These are phyloP conservation scores for Luffia ferchaultella DNA, from an alignment of 2,888 invertebrate species.

Conservation along the genomic window DNA sequence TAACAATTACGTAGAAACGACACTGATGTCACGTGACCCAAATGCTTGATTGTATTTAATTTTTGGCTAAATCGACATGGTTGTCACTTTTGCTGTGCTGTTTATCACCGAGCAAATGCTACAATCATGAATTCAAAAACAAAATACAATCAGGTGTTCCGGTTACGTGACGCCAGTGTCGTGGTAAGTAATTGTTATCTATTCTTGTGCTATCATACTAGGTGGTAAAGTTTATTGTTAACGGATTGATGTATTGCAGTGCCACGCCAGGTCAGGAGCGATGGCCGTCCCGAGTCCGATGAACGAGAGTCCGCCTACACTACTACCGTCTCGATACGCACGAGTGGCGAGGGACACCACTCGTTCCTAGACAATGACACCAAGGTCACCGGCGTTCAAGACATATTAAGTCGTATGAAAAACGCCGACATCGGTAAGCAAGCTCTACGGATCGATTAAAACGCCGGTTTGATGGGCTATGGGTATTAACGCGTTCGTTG, in stretches of 20 bases:
- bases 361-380: slow-evolving; percentile 75
- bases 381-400: slow-evolving; percentile 77
- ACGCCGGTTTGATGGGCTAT: background rate
- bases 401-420: slow-evolving; percentile 80
- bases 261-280: slow-evolving; percentile 38
- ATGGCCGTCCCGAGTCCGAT: slow-evolving; percentile 42
- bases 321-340: background rate
- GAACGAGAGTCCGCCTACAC: background rate
- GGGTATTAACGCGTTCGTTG: background rate
- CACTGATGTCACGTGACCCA: too few species aligned
- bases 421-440: slow-evolving; percentile 73
- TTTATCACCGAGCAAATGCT: too few species aligned
- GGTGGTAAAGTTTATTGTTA: too few species aligned
- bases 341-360: slow-evolving; percentile 27
- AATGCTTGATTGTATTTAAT: too few species aligned
- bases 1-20: too few species aligned
- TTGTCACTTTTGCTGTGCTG: too few species aligned
- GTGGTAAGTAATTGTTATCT: too few species aligned
- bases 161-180: too few species aligned
- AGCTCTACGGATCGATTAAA: background rate
- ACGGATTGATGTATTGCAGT: background rate
- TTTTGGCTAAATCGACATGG: too few species aligned
- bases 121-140: too few species aligned
- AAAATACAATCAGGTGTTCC: too few species aligned
- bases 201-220: too few species aligned